Conservation (phyloP, 1,140 invertebrate species). For the Meloidogyne chitwoodi region DNA sequence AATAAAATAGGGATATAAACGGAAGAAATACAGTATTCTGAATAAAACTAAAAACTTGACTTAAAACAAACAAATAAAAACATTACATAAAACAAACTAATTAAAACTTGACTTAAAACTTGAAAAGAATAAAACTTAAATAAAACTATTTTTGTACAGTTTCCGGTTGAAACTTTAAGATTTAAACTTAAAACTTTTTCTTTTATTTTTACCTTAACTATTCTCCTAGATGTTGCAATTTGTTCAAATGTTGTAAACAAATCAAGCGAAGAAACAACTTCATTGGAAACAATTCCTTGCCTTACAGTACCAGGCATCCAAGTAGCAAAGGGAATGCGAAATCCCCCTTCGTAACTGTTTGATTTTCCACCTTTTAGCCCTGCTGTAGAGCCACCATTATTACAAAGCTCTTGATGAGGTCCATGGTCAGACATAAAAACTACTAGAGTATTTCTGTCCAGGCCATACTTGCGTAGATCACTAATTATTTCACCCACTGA, state of each 20-base stretch:
- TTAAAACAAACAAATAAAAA: too few relatives aligned
- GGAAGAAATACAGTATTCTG: too few relatives aligned
- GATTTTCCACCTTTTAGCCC: conserved; percentile 58
- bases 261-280: conserved; percentile 47
- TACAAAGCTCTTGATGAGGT: conserved; percentile 57
- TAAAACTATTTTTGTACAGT: too few relatives aligned
- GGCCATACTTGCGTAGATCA: conserved; percentile 31
- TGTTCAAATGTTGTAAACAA: conserved; percentile 48
- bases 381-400: conserved; percentile 56
- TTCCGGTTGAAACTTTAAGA: too few relatives aligned
- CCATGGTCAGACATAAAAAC: conserved; percentile 60
- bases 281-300: conserved; percentile 43
- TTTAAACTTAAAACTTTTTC: too few relatives aligned
- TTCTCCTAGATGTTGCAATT: conserved; percentile 19
- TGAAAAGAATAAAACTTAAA: too few relatives aligned
- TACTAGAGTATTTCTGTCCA: conserved; percentile 30
- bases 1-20: too few relatives aligned
- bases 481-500: conserved; percentile 55
- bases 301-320: conserved; percentile 59
- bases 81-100: too few relatives aligned
- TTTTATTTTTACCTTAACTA: background rate
- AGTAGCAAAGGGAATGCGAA: conserved; percentile 55
- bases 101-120: too few relatives aligned
- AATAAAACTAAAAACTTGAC: too few relatives aligned
- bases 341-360: conserved; percentile 57